These are phyloP conservation scores for Atractosteus spatula DNA, from an alignment of 2,113 vertebrate species.

Conservation along the genomic window DNA sequence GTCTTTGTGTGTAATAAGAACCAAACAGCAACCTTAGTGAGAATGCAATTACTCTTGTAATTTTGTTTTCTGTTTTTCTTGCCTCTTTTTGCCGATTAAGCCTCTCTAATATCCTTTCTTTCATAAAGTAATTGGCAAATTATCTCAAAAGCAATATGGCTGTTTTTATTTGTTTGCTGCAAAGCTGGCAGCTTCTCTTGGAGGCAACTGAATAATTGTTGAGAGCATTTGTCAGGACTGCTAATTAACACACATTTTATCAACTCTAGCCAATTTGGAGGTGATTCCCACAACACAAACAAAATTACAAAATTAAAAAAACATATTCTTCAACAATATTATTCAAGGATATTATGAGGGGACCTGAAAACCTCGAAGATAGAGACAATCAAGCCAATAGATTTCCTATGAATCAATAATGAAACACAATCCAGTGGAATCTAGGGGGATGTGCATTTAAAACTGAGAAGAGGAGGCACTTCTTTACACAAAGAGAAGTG, in stretches of 20 bases:
- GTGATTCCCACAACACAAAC: constrained; percentile 27
- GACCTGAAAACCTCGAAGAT: too few relatives aligned
- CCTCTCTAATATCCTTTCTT: constrained; percentile 75
- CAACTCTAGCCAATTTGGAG: constrained; percentile 37
- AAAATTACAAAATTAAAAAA: too few relatives aligned
- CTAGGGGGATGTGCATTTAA: too few relatives aligned
- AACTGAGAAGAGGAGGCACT: too few relatives aligned
- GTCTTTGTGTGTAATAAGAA: too few relatives aligned
- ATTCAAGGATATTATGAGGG: too few relatives aligned
- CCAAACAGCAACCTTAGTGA: too few relatives aligned
- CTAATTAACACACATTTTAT: constrained; percentile 48
- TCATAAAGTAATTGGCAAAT: constrained; percentile 83
- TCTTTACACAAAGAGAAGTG: too few relatives aligned
- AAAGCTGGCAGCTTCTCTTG: constrained; percentile 13
- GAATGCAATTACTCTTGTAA: constrained; percentile 35
- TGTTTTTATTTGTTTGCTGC: constrained; percentile 71
- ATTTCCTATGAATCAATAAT: too few relatives aligned
- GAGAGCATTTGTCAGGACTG: constrained; percentile 18
- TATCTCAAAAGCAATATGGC: constrained; percentile 66
- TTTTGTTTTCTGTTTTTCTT: constrained; percentile 55
- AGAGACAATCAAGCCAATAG: too few relatives aligned
- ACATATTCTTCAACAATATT: too few relatives aligned
- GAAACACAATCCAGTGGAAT: too few relatives aligned
- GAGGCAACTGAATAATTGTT: constrained; percentile 12
- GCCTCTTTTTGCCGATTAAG: constrained; percentile 58